Evolutionary conservation across 2,113 vertebrate genomes (phyloP).

Genomic region (Muntiacus reevesi): DNA sequence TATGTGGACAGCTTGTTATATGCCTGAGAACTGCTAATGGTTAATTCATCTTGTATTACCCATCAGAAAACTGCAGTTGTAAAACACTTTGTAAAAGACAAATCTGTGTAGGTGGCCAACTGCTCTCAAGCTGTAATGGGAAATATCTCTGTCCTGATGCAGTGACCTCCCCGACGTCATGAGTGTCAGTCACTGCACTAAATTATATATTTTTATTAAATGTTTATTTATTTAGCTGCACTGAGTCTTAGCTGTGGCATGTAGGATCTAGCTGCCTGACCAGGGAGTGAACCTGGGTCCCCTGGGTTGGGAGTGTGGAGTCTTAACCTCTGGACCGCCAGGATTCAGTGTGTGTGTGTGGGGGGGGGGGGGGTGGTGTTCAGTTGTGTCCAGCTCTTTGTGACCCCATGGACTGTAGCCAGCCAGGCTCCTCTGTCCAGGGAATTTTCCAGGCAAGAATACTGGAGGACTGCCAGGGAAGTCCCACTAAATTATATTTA

Average conservation of each 20-base stretch:
- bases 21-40: background rate
- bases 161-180: background rate
- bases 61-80: background rate
- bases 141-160: background rate
- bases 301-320: background rate
- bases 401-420: background rate
- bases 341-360: background rate
- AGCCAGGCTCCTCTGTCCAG: background rate
- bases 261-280: background rate
- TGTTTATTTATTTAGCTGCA: background rate
- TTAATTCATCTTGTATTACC: background rate
- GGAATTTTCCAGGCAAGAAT: background rate
- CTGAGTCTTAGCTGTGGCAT: background rate
- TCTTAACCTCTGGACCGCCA: background rate
- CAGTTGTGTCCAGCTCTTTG: background rate
- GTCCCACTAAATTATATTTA: background rate
- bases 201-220: background rate
- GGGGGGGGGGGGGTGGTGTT: accelerated
- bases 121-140: accelerated
- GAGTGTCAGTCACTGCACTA: background rate
- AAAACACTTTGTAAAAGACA: background rate
- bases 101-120: background rate
- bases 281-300: background rate
- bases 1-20: background rate
- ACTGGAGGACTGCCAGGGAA: background rate